Evolutionary conservation across 2,113 vertebrate species (phyloP).

Genomic region (Melierax canorus): DNA sequence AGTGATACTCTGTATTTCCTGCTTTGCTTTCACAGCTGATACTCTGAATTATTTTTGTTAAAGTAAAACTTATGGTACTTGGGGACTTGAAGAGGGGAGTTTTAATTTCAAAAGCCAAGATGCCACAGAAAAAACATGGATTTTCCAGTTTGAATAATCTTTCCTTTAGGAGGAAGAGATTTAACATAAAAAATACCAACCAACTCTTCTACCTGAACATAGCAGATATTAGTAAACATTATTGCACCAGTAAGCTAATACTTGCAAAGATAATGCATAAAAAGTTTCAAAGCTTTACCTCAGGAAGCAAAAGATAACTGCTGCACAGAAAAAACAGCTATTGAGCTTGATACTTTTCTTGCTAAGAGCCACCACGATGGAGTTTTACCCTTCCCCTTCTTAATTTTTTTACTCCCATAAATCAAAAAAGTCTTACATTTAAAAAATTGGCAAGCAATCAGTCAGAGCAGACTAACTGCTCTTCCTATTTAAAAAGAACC

Average conservation of each 20-base stretch:
- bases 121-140: neutral
- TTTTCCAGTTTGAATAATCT: neutral
- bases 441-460: conserved; percentile 47
- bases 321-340: neutral
- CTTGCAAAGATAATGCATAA: neutral
- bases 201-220: neutral
- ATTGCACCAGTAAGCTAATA: neutral
- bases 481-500: conserved; percentile 53
- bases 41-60: neutral
- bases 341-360: neutral
- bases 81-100: neutral
- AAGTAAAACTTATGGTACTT: neutral
- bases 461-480: conserved; percentile 54
- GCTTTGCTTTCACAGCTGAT: neutral
- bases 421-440: conserved; percentile 39
- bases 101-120: conserved; percentile 18
- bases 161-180: neutral
- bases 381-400: neutral
- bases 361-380: neutral
- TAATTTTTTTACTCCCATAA: neutral
- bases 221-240: neutral
- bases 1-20: neutral
- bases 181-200: neutral
- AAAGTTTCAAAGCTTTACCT: conserved; percentile 3
- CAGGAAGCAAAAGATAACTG: neutral